These are phyloP conservation scores for Drosophila algonquin DNA, from an alignment of 2,888 invertebrate genomes.

Conservation along the genomic window DNA sequence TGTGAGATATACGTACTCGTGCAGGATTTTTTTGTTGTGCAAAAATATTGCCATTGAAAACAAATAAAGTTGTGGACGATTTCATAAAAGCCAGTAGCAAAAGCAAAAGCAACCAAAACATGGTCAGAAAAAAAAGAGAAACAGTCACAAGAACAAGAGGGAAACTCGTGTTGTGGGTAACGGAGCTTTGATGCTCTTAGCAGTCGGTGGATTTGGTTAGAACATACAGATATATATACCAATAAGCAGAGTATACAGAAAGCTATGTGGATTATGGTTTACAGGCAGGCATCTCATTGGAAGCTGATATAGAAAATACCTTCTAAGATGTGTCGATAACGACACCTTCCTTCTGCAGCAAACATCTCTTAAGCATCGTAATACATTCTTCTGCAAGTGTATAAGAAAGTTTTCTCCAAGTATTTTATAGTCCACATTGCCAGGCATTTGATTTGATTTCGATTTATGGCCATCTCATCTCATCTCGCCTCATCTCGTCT, in stretches of 20 bases:
- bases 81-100: slow-evolving; percentile 63
- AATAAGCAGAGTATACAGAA: neutral
- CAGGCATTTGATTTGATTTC: slow-evolving; percentile 70
- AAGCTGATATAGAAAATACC: neutral
- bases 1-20: slow-evolving; percentile 23
- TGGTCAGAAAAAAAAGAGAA: slow-evolving; percentile 15
- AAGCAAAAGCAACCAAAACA: slow-evolving; percentile 10
- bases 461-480: slow-evolving; percentile 52
- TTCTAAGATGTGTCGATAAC: too few species aligned
- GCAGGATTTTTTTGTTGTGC: slow-evolving; percentile 31
- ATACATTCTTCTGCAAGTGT: neutral
- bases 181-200: neutral
- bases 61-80: slow-evolving; percentile 79
- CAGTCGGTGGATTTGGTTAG: neutral
- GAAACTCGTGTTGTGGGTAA: slow-evolving; percentile 6
- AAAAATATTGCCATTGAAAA: slow-evolving; percentile 79
- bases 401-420: slow-evolving; percentile 42
- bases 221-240: too few species aligned
- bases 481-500: slow-evolving; percentile 3
- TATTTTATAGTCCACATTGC: slow-evolving; percentile 64
- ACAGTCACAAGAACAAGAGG: slow-evolving; percentile 3
- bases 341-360: too few species aligned
- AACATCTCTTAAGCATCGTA: neutral
- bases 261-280: neutral
- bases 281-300: neutral